These are phyloP conservation scores for Calliscelio sp. DNA, from an alignment of 2,888 invertebrate species.

Conservation along the genomic window DNA sequence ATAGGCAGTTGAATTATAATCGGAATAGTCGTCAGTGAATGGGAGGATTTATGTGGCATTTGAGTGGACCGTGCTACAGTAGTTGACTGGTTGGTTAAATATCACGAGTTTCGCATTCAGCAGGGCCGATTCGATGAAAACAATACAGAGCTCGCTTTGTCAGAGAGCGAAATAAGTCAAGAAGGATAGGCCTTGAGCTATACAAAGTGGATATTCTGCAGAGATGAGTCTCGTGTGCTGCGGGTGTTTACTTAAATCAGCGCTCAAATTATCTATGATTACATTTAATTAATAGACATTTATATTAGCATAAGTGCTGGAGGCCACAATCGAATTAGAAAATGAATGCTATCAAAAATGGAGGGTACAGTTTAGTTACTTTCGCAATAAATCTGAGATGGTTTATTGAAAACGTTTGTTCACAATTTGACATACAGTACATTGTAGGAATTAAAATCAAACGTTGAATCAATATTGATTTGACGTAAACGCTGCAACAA, in stretches of 20 bases:
- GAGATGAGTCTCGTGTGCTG: conserved; percentile 5
- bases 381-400: no score
- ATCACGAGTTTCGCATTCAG: not conserved
- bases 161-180: conserved; percentile 8
- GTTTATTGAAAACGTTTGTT: no score
- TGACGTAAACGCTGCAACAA: no score
- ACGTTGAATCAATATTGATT: no score
- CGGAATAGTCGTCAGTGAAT: not conserved
- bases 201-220: not conserved
- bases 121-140: conserved; percentile 15
- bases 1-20: no score
- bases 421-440: no score
- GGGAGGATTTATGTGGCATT: not conserved
- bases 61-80: not conserved
- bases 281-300: conserved; percentile 25
- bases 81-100: not conserved
- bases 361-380: no score
- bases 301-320: conserved; percentile 7
- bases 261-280: conserved; percentile 21
- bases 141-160: not conserved
- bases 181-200: not conserved
- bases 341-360: no score
- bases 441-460: no score
- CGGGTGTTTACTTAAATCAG: conserved; percentile 22
- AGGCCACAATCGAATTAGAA: no score